A percentile compares a stretch with the other conserved stretches of the same genome.
These are phyloP conservation scores for Sorex maritimensis DNA, from an alignment of 2,797 vertebrate genomes.

Conservation along the genomic window DNA sequence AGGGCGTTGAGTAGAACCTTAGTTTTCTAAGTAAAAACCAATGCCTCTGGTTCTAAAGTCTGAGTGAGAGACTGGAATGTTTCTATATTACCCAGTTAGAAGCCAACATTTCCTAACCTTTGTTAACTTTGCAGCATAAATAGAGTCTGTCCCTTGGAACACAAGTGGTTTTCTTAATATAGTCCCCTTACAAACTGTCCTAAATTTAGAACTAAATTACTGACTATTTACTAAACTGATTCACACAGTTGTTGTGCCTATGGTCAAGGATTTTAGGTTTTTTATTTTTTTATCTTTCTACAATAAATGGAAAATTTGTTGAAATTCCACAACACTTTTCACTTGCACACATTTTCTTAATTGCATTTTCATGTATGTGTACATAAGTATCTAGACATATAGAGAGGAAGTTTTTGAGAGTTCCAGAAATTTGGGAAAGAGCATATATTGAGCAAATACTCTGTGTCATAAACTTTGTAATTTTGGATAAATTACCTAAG, in stretches of 20 bases:
- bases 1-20: too few relatives aligned
- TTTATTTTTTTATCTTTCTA: too few relatives aligned
- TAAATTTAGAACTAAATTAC: slow-evolving; percentile 8
- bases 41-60: slow-evolving; percentile 11
- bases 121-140: background rate
- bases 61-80: background rate
- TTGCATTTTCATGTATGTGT: background rate
- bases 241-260: too few relatives aligned
- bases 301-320: background rate
- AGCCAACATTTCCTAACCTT: background rate
- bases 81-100: background rate
- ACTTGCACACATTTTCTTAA: background rate
- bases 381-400: too few relatives aligned
- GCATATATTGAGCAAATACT: background rate
- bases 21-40: too few relatives aligned
- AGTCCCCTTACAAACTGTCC: background rate
- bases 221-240: background rate
- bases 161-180: background rate
- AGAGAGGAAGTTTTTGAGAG: background rate
- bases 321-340: background rate
- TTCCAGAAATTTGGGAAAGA: background rate
- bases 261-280: too few relatives aligned
- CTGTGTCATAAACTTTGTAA: too few relatives aligned
- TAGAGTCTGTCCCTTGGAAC: background rate
- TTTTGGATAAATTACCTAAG: too few relatives aligned